Evolutionary conservation across 2,113 vertebrate genomes (phyloP).

Genomic region (Halcyon senegalensis): DNA sequence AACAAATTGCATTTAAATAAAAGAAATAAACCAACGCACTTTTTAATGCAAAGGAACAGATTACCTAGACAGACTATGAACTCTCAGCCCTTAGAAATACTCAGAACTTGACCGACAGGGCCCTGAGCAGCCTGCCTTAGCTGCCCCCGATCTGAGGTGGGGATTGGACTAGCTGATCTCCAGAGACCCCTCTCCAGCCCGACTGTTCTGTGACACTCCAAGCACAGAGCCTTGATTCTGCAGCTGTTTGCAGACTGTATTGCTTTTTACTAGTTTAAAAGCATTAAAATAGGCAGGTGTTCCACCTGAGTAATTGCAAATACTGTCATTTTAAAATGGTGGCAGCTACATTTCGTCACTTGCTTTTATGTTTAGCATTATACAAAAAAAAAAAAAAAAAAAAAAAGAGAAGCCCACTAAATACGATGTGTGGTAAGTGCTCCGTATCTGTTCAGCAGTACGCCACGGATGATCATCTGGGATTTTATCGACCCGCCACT

Average conservation of each 20-base stretch:
- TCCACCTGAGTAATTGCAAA: not conserved
- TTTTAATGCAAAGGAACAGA: not conserved
- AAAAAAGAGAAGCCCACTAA: not conserved
- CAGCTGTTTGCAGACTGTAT: not conserved
- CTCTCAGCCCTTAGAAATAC: not conserved
- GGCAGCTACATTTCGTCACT: not conserved
- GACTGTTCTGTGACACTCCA: not conserved
- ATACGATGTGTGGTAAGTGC: not conserved
- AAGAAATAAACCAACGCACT: not conserved
- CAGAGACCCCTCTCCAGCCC: not conserved
- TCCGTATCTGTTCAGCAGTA: not conserved
- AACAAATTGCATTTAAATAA: not conserved
- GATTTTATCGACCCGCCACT: slow-evolving; percentile 40
- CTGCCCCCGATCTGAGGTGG: not conserved
- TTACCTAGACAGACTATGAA: not conserved
- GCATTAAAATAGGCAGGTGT: not conserved
- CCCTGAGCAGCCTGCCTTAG: not conserved
- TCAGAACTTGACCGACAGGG: accelerated
- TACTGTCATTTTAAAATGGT: not conserved
- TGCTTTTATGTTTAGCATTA: not conserved
- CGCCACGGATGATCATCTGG: not conserved
- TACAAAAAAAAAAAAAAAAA: not conserved
- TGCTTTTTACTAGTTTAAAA: not conserved
- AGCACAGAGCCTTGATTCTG: not conserved
- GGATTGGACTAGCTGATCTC: not conserved